Percentiles rank a stretch among this genome's conserved stretches.
Conservation (phyloP, 2,797 vertebrate genomes). For the Ctenochaetus hawaiiensis region DNA sequence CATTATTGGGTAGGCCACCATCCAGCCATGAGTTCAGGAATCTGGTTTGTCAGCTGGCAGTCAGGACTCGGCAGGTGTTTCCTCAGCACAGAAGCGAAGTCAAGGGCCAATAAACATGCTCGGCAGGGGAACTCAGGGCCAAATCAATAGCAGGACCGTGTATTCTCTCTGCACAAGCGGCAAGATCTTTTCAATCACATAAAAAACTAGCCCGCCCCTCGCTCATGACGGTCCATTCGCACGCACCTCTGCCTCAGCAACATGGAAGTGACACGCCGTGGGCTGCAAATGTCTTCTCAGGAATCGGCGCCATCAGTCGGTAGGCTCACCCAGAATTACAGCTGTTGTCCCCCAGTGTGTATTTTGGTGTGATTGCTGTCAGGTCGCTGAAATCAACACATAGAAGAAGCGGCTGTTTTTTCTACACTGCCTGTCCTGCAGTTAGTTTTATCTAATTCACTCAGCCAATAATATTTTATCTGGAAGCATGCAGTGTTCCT, state of each 20-base stretch:
- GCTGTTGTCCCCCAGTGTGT: constrained; percentile 60
- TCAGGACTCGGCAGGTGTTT: constrained; percentile 73
- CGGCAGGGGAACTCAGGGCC: constrained; percentile 59
- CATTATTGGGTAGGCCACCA: constrained; percentile 64
- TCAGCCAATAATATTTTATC: constrained; percentile 45
- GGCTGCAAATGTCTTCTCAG: constrained; percentile 68
- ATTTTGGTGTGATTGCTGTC: constrained; percentile 75
- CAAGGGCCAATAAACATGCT: constrained; percentile 77
- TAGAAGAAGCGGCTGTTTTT: constrained; percentile 27
- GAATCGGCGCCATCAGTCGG: constrained; percentile 53
- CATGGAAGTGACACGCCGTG: constrained; percentile 65
- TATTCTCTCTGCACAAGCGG: constrained; percentile 31
- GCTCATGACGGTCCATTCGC: constrained; percentile 26
- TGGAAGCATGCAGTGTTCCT: constrained; percentile 25
- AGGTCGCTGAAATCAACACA: constrained; percentile 79
- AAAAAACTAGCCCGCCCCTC: constrained; percentile 30
- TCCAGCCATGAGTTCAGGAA: constrained; percentile 71
- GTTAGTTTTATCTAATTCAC: constrained; percentile 42
- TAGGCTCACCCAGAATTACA: constrained; percentile 54
- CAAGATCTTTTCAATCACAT: constrained; percentile 59
- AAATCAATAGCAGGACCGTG: constrained; percentile 69
- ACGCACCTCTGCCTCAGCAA: constrained; percentile 39
- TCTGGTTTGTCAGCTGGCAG: constrained; percentile 76
- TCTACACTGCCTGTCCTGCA: not conserved
- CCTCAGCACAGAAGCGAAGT: constrained; percentile 71